Conservation (phyloP, 1,140 invertebrate species). For the Dendrolimus kikuchii region DNA sequence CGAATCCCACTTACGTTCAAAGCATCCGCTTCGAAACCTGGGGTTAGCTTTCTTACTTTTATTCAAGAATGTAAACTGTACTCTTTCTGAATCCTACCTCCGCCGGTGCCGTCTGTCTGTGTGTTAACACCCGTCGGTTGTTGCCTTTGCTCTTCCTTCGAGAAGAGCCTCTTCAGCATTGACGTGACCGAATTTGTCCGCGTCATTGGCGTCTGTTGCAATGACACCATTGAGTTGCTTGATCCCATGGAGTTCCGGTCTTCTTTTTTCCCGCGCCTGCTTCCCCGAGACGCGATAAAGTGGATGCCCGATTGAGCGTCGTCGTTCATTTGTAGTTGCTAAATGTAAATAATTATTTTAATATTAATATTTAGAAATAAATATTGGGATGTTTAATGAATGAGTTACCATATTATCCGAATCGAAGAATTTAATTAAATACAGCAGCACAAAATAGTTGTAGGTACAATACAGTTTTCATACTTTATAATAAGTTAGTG, state of each 20-base stretch:
- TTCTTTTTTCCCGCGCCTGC: constrained; percentile 55
- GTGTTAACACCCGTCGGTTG: constrained; percentile 12
- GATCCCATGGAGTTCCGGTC: constrained; percentile 67
- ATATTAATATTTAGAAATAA: too few species aligned
- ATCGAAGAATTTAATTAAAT: too few species aligned
- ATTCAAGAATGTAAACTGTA: constrained; percentile 2
- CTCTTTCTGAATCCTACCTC: constrained; percentile 13
- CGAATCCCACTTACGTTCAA: constrained; percentile 1
- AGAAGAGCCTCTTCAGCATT: constrained; percentile 82
- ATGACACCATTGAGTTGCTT: constrained; percentile 65
- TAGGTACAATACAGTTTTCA: too few species aligned
- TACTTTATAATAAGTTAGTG: too few species aligned
- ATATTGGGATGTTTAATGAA: too few species aligned
- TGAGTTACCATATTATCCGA: too few species aligned
- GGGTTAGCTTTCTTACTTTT: background rate
- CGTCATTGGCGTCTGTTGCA: constrained; percentile 75
- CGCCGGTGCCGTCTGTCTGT: constrained; percentile 47
- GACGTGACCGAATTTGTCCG: constrained; percentile 82
- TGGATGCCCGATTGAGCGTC: constrained; percentile 80
- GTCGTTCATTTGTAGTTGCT: constrained; percentile 74
- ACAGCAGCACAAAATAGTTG: too few species aligned
- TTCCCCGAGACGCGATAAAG: constrained; percentile 76
- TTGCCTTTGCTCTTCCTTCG: constrained; percentile 75
- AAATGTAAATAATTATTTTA: background rate
- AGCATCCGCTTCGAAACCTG: background rate